Conservation (phyloP, 2,797 vertebrate genomes). For the Babyrousa celebensis region DNA sequence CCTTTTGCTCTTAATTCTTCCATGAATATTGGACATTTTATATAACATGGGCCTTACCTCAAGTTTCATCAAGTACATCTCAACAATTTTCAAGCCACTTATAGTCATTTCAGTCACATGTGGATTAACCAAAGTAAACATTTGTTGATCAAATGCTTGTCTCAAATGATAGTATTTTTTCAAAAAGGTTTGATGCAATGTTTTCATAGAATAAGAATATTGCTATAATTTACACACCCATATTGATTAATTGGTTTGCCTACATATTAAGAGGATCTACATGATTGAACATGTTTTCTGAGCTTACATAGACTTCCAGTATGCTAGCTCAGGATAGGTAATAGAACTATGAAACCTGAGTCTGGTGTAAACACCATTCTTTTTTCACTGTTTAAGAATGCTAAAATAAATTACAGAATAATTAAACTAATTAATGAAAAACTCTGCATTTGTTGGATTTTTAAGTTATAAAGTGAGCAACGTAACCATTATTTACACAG, state of each 20-base stretch:
- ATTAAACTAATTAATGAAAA: neutral
- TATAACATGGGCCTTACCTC: rapidly evolving
- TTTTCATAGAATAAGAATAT: neutral
- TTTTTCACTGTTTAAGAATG: neutral
- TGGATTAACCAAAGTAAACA: neutral
- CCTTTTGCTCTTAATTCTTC: neutral
- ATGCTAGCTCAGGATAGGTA: neutral
- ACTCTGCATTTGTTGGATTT: neutral
- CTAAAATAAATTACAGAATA: neutral
- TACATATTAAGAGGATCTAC: neutral
- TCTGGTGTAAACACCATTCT: neutral
- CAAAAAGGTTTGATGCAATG: neutral
- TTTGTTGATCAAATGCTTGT: neutral
- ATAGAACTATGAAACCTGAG: neutral
- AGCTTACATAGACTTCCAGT: neutral
- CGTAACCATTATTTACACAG: neutral
- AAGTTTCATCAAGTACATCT: neutral
- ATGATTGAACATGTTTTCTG: neutral
- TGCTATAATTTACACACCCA: neutral
- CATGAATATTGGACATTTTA: neutral
- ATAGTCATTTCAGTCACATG: neutral
- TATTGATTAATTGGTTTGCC: neutral
- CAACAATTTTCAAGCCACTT: neutral
- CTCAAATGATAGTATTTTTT: neutral
- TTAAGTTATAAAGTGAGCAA: neutral